These are phyloP conservation scores for Bombus fervidus DNA, from an alignment of 1,140 invertebrate genomes.

Conservation along the genomic window DNA sequence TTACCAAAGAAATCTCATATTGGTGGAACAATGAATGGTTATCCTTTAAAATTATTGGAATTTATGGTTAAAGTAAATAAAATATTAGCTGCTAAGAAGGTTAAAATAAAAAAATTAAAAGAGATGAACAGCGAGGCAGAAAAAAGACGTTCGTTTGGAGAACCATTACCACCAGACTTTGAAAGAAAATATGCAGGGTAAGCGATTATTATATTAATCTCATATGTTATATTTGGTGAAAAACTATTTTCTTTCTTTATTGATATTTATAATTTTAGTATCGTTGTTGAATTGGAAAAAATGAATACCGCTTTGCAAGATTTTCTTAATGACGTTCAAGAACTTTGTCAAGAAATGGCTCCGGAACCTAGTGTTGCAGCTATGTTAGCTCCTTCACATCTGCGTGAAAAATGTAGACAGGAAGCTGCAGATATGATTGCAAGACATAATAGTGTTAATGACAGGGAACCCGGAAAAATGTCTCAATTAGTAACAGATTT, in stretches of 20 bases:
- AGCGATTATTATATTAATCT: constrained; percentile 13
- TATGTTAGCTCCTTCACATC: constrained; percentile 93
- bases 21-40: constrained; percentile 88
- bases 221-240: not conserved
- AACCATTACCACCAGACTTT: constrained; percentile 91
- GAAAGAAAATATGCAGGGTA: constrained; percentile 93
- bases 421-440: constrained; percentile 92
- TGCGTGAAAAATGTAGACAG: constrained; percentile 92
- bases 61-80: constrained; percentile 94
- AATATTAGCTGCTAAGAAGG: constrained; percentile 92
- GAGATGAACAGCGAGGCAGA: constrained; percentile 96
- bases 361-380: constrained; percentile 93
- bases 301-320: constrained; percentile 95
- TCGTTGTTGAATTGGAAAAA: constrained; percentile 95
- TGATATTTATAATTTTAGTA: constrained; percentile 69
- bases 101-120: constrained; percentile 90
- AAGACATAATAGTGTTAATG: constrained; percentile 87
- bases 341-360: constrained; percentile 92
- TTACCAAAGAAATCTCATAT: constrained; percentile 78
- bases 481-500: constrained; percentile 93
- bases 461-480: constrained; percentile 84
- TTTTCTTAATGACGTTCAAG: constrained; percentile 93
- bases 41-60: constrained; percentile 92
- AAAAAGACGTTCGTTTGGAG: constrained; percentile 90
- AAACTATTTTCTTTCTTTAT: not conserved